A percentile compares a stretch with the other conserved stretches of the same genome.
Evolutionary conservation across 2,888 invertebrate species (phyloP).

Genomic region (Melanargia galathea): DNA sequence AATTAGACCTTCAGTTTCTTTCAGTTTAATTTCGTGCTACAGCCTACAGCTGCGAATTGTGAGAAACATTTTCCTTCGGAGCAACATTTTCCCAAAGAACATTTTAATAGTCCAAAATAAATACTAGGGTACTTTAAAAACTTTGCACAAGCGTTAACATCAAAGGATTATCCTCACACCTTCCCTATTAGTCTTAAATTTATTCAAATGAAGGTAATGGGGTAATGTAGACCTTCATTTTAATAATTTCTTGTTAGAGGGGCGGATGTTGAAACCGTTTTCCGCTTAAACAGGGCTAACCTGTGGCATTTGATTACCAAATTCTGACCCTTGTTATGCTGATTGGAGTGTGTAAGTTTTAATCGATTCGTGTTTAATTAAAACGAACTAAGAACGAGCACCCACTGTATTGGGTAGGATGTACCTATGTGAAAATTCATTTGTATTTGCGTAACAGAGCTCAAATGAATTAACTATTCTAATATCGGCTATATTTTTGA

Average conservation of each 20-base stretch:
- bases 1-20: neutral
- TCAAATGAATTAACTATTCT: neutral
- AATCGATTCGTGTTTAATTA: constrained; percentile 20
- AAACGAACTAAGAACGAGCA: constrained; percentile 6
- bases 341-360: constrained; percentile 16
- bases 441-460: neutral
- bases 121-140: constrained; percentile 10
- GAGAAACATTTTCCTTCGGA: neutral
- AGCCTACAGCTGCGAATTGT: neutral
- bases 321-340: constrained; percentile 32
- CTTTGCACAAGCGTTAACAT: constrained; percentile 18
- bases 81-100: constrained; percentile 1
- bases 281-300: constrained; percentile 31
- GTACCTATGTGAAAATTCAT: constrained; percentile 1
- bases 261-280: constrained; percentile 31
- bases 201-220: constrained; percentile 33
- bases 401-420: neutral
- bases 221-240: constrained; percentile 36
- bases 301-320: constrained; percentile 31
- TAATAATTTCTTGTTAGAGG: constrained; percentile 37
- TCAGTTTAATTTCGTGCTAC: neutral
- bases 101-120: constrained; percentile 16
- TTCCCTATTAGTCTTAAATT: constrained; percentile 27
- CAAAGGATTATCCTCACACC: constrained; percentile 26
- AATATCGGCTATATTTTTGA: neutral